Base-by-base conservation (phyloP, 2,797 vertebrate species). In the Lutjanus argentimaculatus region DNA sequence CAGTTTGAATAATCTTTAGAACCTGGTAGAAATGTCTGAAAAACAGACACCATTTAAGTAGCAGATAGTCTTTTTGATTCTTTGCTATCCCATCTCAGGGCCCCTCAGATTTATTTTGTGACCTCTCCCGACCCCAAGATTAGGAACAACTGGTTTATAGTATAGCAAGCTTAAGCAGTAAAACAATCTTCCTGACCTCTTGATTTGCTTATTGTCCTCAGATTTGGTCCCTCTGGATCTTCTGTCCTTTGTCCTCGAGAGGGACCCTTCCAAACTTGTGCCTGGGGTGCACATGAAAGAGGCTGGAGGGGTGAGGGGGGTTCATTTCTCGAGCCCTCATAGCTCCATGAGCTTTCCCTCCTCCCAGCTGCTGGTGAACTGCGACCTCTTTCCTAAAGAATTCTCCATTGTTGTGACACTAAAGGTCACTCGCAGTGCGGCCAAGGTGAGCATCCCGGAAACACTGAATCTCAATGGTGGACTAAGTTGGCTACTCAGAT, bases 361-460 rank as follows among this genome's bases (percentile, higher is more conserved):
- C 0, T 97, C 97, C 1, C 94, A 95, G 78, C 86, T 98, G 78
- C 96, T 98, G 92, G 77, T 92, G 63, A 92, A 96, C 88, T 99
- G 97, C 5, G 90, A 97, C 70, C 84, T 93, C 78, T 98, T 98
- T 75, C 98, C 98, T 0, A 92, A 96, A 78, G 97, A 98, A 62
- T 98, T 99, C 91, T 99, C 98, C 82, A 92, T 99, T 56, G 91
- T 99, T 0, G 62, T 96, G 80, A 98, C 98, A 0, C 81, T 98
- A 67, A 96, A 96, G 83, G 87, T 91, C 40, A 86, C 91, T 10
- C 61, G 13, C 3, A 43, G 77, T 15, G 91, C 93, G 1, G 48
- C 93, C 17, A 97, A 96, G 97, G 98, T 99, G 82, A 96, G 87
- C 43, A 13, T 72, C 48, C 42, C 13, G 16, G 57, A 49, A 30